Evolutionary conservation across 2,797 vertebrate genomes (phyloP).

Genomic region (Muscicapa comitata): DNA sequence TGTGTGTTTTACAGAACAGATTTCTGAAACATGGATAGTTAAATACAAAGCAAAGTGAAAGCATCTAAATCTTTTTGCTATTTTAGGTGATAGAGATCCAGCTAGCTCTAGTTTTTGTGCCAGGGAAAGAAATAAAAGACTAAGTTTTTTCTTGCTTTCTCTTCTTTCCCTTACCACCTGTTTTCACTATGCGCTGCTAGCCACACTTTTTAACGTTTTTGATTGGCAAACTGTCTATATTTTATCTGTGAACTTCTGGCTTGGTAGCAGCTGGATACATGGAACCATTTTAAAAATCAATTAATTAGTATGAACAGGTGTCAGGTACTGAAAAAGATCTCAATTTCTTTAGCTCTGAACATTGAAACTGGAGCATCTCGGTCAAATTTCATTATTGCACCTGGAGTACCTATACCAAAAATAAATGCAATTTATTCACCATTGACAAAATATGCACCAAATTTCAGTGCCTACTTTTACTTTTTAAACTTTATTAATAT

Average conservation of each 20-base stretch:
- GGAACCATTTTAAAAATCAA: not conserved
- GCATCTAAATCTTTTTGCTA: not conserved
- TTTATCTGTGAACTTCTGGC: not conserved
- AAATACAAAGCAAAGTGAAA: not conserved
- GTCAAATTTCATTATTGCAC: not conserved
- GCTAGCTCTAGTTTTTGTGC: not conserved
- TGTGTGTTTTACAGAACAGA: not conserved
- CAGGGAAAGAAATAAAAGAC: not conserved
- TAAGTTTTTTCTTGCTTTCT: not conserved
- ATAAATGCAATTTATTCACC: not conserved
- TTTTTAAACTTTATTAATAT: not conserved
- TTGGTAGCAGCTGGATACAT: not conserved
- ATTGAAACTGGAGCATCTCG: not conserved
- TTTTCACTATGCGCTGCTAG: not conserved
- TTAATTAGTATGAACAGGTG: not conserved
- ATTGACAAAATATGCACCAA: not conserved
- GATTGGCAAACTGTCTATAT: not conserved
- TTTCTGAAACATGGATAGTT: not conserved
- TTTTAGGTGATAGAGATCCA: not conserved
- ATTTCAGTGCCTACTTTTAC: not conserved
- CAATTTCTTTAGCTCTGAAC: not conserved
- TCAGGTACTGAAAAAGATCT: not conserved
- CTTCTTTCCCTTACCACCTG: not conserved
- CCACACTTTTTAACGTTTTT: not conserved
- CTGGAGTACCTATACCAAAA: not conserved